Percentiles rank a stretch among this genome's conserved stretches.
These are phyloP conservation scores for Hirtodrosophila confusa DNA, from an alignment of 2,888 invertebrate genomes.

Conservation along the genomic window DNA sequence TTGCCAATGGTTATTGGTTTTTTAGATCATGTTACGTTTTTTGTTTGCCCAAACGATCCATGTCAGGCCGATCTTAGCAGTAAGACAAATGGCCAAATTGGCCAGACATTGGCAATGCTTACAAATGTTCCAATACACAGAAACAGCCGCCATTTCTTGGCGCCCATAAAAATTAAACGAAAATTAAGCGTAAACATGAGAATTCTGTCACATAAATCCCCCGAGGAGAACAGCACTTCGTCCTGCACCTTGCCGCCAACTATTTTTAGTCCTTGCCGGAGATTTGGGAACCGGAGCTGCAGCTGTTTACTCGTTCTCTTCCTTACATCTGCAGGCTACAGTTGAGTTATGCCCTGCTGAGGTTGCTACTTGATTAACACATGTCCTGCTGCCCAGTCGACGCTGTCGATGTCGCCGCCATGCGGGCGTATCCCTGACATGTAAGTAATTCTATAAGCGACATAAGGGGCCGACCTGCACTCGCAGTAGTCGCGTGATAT, in stretches of 20 bases:
- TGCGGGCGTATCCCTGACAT: slow-evolving; percentile 66
- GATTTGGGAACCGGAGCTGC: slow-evolving; percentile 39
- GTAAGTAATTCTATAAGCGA: slow-evolving; percentile 34
- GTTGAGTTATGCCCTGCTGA: slow-evolving; percentile 70
- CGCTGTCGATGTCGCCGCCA: slow-evolving; percentile 23
- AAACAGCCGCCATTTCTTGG: slow-evolving; percentile 59
- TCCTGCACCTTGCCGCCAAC: slow-evolving; percentile 59
- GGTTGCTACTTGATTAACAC: slow-evolving; percentile 76
- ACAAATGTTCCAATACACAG: not conserved
- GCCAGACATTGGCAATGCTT: slow-evolving; percentile 3
- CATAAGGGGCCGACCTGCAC: slow-evolving; percentile 16
- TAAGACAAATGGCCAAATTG: slow-evolving; percentile 53
- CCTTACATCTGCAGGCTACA: slow-evolving; percentile 46
- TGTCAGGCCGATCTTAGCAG: slow-evolving; percentile 19
- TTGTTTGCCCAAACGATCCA: slow-evolving; percentile 46
- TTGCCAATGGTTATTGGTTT: slow-evolving; percentile 74
- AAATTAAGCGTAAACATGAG: slow-evolving; percentile 81
- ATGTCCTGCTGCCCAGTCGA: slow-evolving; percentile 57
- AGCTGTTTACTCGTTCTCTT: slow-evolving; percentile 57
- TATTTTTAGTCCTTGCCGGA: slow-evolving; percentile 68
- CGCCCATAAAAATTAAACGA: slow-evolving; percentile 80
- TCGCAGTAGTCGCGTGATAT: slow-evolving; percentile 55
- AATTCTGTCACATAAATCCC: slow-evolving; percentile 80
- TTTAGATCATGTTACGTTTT: slow-evolving; percentile 80
- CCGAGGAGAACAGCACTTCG: slow-evolving; percentile 13